Base-by-base conservation (phyloP, 2,797 vertebrate genomes). In the Gallirallus australis region DNA sequence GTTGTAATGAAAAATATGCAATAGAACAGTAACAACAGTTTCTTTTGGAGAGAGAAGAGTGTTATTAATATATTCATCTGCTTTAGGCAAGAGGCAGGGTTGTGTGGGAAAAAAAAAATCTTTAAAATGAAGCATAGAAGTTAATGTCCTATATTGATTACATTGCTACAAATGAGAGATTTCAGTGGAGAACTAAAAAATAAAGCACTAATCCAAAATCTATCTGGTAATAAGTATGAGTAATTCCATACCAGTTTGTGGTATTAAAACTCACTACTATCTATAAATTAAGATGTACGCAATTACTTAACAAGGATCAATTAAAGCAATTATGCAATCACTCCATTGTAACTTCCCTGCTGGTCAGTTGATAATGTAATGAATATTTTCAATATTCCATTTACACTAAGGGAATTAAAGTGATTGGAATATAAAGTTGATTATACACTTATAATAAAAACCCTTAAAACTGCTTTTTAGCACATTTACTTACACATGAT, bases 281-380 rank as follows among this genome's bases (percentile, higher is more conserved):
- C 15, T 42, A 37, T 80, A 78, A 94, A 78, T 78, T 78, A 39
- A 12, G 21, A 73, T 59, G 11, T 19, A 75, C 16, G 52, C 6
- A 72, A 20, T 81, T 86, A 35, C 9, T 83, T 90, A 21, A 86
- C 56, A 89, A 68, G 21, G 30, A 70, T 75, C 83, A 92, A 75
- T 83, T 94, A 86, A 81, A 86, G 28, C 27, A 93, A 86, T 90
- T 77, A 78, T 27, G 35, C 12, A 89, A 56, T 56, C 65, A 68
- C 7, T 84, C 45, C 11, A 33, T 60, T 78, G 25, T 68, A 71
- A 71, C 70, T 90, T 94, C 45, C 73, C 81, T 93, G 57, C 77
- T 92, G 77, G 83, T 81, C 81, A 68, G 40, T 48, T 89, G 73
- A 61, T 73, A 84, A 69, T 31, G 27, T 79, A 92, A 94, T 93